Percentiles rank a stretch among this genome's conserved stretches.
phyloP scores from a whole-genome alignment of 2,113 vertebrate species.

The Anthoscopus minutus region DNA sequence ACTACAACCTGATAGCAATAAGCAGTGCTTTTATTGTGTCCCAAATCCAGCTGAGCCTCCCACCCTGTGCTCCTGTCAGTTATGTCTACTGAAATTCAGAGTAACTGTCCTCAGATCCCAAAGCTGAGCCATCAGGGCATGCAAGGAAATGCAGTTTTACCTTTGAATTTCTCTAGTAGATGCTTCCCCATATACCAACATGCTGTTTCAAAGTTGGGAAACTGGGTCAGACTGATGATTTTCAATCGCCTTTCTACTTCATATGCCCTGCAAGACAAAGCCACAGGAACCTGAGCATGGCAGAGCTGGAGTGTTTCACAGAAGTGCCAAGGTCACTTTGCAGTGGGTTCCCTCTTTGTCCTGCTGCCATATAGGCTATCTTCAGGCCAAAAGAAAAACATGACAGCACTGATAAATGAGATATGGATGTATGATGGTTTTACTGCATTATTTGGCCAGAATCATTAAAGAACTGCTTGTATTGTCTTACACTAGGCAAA shows the following conservation, averaged over 20 bases:
- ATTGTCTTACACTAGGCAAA: background rate
- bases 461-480: background rate
- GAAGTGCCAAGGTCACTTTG: background rate
- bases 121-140: background rate
- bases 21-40: background rate
- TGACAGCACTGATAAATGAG: background rate
- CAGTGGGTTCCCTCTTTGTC: background rate
- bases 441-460: background rate
- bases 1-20: background rate
- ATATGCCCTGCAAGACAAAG: slow-evolving; percentile 85
- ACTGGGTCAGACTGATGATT: slow-evolving; percentile 90
- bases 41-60: background rate
- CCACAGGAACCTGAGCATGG: background rate
- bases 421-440: background rate
- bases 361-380: background rate
- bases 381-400: background rate
- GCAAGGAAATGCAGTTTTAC: slow-evolving; percentile 59
- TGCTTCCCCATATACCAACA: slow-evolving; percentile 96
- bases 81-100: background rate
- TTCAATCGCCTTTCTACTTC: slow-evolving; percentile 93
- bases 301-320: background rate
- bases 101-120: background rate
- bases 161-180: slow-evolving; percentile 93
- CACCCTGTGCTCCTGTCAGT: background rate
- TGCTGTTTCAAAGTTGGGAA: slow-evolving; percentile 93